A percentile compares a stretch with the other conserved stretches of the same genome.
Evolutionary conservation across 2,888 invertebrate genomes (phyloP).

Genomic region (Himalopsyche tibetana): DNA sequence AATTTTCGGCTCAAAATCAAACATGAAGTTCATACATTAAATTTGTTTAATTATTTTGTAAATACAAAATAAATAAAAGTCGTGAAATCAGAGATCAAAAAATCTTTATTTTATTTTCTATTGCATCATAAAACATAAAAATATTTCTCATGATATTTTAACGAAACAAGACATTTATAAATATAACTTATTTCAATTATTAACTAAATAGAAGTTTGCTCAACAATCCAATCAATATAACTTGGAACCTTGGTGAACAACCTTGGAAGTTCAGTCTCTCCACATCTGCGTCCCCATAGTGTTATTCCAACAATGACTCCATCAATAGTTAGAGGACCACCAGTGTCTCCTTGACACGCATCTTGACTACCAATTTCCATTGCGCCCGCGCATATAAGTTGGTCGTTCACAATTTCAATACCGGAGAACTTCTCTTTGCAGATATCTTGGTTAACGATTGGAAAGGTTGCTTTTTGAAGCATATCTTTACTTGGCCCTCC

Average conservation of each 20-base stretch:
- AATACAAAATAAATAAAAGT: too few relatives aligned
- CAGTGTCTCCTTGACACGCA: conserved; percentile 79
- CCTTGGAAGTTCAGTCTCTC: conserved; percentile 75
- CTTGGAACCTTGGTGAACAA: conserved; percentile 77
- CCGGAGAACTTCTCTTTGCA: conserved; percentile 72
- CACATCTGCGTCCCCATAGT: conserved; percentile 79
- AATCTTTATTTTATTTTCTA: too few relatives aligned
- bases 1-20: too few relatives aligned
- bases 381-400: conserved; percentile 74
- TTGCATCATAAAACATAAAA: too few relatives aligned
- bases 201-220: conserved; percentile 54
- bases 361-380: conserved; percentile 70
- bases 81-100: too few relatives aligned
- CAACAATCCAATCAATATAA: conserved; percentile 71
- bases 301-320: conserved; percentile 76
- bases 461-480: conserved; percentile 71
- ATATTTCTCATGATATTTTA: too few relatives aligned
- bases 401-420: conserved; percentile 69
- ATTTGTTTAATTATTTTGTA: too few relatives aligned
- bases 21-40: too few relatives aligned
- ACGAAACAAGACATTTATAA: too few relatives aligned
- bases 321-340: conserved; percentile 77
- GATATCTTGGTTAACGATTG: conserved; percentile 70
- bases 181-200: too few relatives aligned
- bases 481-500: conserved; percentile 70